These are phyloP conservation scores for Natrix natrix DNA, from an alignment of 2,797 vertebrate species.

Conservation along the genomic window DNA sequence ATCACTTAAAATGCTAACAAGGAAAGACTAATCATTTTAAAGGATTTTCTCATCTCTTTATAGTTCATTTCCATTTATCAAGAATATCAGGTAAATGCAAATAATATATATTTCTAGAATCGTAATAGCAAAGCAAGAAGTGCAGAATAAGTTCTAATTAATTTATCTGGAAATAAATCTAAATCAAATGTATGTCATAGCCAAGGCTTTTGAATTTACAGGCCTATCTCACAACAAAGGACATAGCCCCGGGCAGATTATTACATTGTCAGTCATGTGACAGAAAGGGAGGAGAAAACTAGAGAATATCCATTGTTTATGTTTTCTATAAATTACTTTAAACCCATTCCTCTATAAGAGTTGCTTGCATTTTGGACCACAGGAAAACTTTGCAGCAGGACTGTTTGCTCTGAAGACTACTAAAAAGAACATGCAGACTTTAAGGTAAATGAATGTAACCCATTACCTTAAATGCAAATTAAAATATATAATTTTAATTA, in stretches of 20 bases:
- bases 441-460: constrained; percentile 8
- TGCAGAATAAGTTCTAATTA: background rate
- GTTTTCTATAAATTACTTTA: constrained; percentile 29
- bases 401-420: constrained; percentile 2
- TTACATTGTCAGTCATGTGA: constrained; percentile 45
- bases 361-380: background rate
- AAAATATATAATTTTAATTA: background rate
- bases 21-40: background rate
- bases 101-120: background rate
- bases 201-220: background rate
- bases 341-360: constrained; percentile 23
- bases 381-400: background rate
- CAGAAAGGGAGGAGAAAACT: constrained; percentile 33
- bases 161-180: background rate
- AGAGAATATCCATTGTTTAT: constrained; percentile 39
- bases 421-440: background rate
- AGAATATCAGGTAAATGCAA: background rate
- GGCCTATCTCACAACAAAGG: constrained; percentile 29
- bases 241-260: constrained; percentile 34
- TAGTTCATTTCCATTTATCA: background rate
- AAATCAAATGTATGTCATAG: background rate
- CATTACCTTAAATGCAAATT: background rate
- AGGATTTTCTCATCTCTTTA: background rate
- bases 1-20: background rate
- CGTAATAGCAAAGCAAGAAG: background rate